A percentile compares a stretch with the other conserved stretches of the same genome.
These are phyloP conservation scores for Chaetogeoica ovagalla DNA, from an alignment of 2,888 invertebrate species.

Conservation along the genomic window DNA sequence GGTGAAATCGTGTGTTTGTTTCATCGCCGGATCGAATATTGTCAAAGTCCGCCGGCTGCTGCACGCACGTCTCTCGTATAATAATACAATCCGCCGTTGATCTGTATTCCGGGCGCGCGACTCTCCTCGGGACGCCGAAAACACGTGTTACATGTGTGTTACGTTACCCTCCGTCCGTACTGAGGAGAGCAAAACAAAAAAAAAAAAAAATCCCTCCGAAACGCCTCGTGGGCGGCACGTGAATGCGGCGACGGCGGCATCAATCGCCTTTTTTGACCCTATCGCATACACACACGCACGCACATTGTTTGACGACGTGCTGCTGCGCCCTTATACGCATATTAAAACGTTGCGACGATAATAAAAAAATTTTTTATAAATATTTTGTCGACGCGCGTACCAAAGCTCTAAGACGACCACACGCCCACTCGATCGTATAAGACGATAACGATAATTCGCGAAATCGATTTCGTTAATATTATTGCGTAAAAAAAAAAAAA, in stretches of 20 bases:
- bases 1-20: constrained; percentile 16
- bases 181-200: too few species aligned
- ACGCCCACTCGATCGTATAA: too few species aligned
- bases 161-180: too few species aligned
- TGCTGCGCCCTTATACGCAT: neutral
- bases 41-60: constrained; percentile 15
- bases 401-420: too few species aligned
- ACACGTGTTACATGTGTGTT: neutral
- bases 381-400: too few species aligned
- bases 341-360: neutral
- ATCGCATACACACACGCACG: too few species aligned
- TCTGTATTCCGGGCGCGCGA: constrained; percentile 5
- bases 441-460: too few species aligned
- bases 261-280: neutral
- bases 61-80: neutral
- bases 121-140: neutral
- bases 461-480: too few species aligned
- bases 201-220: too few species aligned
- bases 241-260: neutral
- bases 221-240: too few species aligned
- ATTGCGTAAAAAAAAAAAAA: too few species aligned
- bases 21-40: constrained; percentile 19
- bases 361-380: too few species aligned
- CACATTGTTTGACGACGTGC: neutral
- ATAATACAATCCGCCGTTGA: constrained; percentile 8